Evolutionary conservation across 2,113 vertebrate genomes (phyloP), one percentile per base, ranked within the genome.

Genomic region (Mus pahari): DNA sequence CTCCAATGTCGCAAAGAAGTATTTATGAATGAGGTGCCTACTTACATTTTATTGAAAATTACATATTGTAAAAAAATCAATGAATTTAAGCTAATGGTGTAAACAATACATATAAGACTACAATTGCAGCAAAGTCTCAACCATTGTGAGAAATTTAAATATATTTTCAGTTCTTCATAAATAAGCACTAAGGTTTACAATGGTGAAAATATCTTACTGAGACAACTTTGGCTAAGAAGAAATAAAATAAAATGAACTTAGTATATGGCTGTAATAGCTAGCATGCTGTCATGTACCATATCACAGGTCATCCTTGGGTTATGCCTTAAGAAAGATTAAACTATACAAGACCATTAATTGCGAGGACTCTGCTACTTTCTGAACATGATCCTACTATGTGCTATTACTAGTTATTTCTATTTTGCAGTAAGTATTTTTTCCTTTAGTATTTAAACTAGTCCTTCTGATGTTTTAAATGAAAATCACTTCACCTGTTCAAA

Each of bases 191-290:
- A 90, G 2, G 8, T 4, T 50, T 92, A 55, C 42, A 83, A 78
- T 89, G 33, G 94, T 91, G 58, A 77, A 66, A 79, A 89, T 9
- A 42, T 33, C 14, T 95, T 93, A 92, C 11, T 71, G 2, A 96
- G 66, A 36, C 48, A 70, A 87, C 16, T 62, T 53, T 36, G 78
- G 28, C 14, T 71, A 87, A 88, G 68, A 81, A 94, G 4, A 39
- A 86, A 88, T 24, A 62, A 58, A 53, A 28, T 42, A 66, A 71
- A 88, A 96, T 50, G 71, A 74, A 89, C 36, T 75, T 64, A 78
- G 55, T 5, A 84, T 45, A 83, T 53, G 39, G 79, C 45, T 79
- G 79, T 26, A 48, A 14, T 70, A 48, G 90, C 36, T 77, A 4
- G 22, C 71, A 45, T 86, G 16, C 20, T 31, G 82, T 83, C 58